Conservation (phyloP, 53 echinoderm and acorn worm genomes). For the Mesocentrotus franciscanus region DNA sequence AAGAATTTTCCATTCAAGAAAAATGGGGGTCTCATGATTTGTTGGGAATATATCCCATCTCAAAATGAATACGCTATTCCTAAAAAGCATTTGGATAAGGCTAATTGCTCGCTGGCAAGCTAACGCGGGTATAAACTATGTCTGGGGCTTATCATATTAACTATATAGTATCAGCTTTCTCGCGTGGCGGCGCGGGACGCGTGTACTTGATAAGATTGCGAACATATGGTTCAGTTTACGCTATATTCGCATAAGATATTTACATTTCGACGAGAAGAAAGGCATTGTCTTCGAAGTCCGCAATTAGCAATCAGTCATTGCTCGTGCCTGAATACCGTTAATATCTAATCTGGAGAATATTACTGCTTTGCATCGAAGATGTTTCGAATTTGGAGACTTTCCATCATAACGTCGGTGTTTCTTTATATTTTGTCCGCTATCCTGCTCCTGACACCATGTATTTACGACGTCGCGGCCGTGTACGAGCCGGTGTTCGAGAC, state of each 20-base stretch:
- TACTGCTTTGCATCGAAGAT: neutral
- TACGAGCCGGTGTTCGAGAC: constrained; percentile 40
- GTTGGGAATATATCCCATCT: too few relatives aligned
- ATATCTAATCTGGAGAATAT: neutral
- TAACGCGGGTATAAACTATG: neutral
- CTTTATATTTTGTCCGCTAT: neutral
- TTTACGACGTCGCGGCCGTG: constrained; percentile 28
- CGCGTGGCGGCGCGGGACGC: neutral
- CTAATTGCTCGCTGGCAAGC: neutral
- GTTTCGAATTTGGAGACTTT: neutral
- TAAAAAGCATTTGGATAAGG: neutral
- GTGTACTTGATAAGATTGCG: neutral
- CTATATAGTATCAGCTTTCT: constrained; percentile 34
- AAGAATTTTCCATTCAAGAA: too few relatives aligned
- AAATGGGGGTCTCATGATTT: too few relatives aligned
- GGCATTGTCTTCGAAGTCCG: neutral
- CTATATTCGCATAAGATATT: constrained; percentile 7
- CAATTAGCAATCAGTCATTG: neutral
- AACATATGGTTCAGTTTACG: constrained; percentile 30
- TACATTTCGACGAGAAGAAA: neutral
- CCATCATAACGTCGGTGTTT: neutral
- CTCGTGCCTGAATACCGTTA: neutral
- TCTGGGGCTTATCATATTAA: neutral
- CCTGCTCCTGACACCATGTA: neutral
- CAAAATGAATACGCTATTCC: too few relatives aligned